These are phyloP conservation scores for Melanargia galathea DNA, from an alignment of 2,888 invertebrate genomes.

Conservation along the genomic window DNA sequence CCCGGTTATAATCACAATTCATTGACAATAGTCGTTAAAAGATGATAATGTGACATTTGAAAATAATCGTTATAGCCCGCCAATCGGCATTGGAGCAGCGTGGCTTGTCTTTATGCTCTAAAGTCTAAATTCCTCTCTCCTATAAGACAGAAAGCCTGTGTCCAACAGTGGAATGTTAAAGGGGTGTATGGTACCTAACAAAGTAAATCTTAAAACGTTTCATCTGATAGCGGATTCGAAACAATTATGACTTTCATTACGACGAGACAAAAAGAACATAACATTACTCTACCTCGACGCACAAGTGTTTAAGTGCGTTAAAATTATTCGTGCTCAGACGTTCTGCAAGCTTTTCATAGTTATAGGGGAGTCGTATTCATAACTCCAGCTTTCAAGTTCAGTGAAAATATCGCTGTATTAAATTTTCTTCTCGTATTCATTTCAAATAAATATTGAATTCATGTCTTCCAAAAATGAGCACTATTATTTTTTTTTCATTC, in stretches of 20 bases:
- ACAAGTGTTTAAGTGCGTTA: constrained; percentile 14
- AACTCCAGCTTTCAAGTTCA: not conserved
- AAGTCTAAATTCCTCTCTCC: too few species aligned
- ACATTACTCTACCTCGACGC: constrained; percentile 1
- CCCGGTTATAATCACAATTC: too few species aligned
- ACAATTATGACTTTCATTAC: not conserved
- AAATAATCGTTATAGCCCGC: too few species aligned
- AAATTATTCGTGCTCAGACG: constrained; percentile 14
- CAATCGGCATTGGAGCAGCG: too few species aligned
- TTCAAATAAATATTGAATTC: too few species aligned
- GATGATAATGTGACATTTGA: too few species aligned
- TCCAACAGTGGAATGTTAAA: too few species aligned
- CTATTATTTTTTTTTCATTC: not conserved
- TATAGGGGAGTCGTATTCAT: not conserved
- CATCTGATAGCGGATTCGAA: not conserved
- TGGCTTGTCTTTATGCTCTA: too few species aligned
- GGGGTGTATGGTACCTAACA: not conserved
- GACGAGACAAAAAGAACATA: constrained; percentile 5
- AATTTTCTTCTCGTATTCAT: too few species aligned
- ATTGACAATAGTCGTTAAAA: too few species aligned
- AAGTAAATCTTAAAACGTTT: not conserved
- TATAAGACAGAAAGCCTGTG: too few species aligned
- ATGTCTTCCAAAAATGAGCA: too few species aligned
- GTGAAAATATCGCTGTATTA: not conserved
- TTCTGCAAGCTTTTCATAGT: constrained; percentile 5